Conservation (phyloP, 2,113 vertebrate genomes). For the Cercocebus atys region DNA sequence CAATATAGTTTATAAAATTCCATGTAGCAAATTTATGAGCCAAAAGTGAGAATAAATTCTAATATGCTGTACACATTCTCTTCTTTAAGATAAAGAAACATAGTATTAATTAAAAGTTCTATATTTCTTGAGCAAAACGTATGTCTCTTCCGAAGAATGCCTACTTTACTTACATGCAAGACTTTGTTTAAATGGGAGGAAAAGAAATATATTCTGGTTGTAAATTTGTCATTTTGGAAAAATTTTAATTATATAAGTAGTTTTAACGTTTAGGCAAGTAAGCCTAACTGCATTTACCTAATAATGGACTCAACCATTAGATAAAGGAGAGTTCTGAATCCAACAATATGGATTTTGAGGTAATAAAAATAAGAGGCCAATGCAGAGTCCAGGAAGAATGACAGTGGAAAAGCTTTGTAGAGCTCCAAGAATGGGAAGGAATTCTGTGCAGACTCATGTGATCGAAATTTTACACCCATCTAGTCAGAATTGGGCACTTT, state of each 20-base stretch:
- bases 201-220: conserved; percentile 12
- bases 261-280: neutral
- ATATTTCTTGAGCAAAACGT: conserved; percentile 31
- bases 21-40: neutral
- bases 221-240: conserved; percentile 26
- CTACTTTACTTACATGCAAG: neutral
- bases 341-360: neutral
- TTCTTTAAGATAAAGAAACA: conserved; percentile 44
- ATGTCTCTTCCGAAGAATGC: neutral
- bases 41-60: conserved; percentile 18
- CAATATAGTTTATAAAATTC: neutral
- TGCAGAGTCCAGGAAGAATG: neutral
- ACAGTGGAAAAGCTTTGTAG: neutral
- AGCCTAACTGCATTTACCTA: neutral
- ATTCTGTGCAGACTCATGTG: neutral
- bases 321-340: neutral
- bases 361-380: neutral
- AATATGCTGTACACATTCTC: neutral
- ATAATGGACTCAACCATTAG: neutral
- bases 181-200: neutral
- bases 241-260: neutral
- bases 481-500: neutral
- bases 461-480: neutral
- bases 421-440: neutral
- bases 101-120: conserved; percentile 41